Evolutionary conservation across 2,113 vertebrate species (phyloP).

Genomic region (Gavialis gangeticus): DNA sequence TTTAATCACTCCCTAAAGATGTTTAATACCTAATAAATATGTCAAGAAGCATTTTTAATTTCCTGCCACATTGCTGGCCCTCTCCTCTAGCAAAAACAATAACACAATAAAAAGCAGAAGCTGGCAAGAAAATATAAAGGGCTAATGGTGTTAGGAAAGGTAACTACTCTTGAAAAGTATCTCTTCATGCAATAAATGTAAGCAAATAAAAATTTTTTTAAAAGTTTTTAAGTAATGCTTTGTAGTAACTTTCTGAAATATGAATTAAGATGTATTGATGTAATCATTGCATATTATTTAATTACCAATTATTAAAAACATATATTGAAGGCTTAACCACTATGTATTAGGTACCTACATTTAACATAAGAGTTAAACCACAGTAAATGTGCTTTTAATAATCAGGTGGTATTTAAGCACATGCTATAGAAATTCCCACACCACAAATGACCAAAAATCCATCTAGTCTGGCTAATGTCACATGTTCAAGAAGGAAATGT

Average conservation of each 20-base stretch:
- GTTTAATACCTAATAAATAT: conserved; percentile 45
- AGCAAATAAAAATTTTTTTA: neutral
- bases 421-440: neutral
- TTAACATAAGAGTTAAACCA: neutral
- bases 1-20: conserved; percentile 34
- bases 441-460: neutral
- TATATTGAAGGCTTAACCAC: neutral
- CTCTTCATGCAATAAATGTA: neutral
- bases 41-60: conserved; percentile 28
- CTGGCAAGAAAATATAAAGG: neutral
- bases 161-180: neutral
- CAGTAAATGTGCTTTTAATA: neutral
- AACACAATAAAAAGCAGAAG: neutral
- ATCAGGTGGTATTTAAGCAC: rapidly evolving
- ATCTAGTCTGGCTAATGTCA: neutral
- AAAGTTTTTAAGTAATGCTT: neutral
- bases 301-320: neutral
- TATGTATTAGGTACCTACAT: no score
- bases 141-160: neutral
- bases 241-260: neutral
- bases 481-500: neutral
- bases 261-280: neutral
- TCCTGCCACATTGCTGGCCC: conserved; percentile 8
- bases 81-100: conserved; percentile 1
- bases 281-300: neutral